Evolutionary conservation across 2,113 vertebrate genomes (phyloP).

Genomic region (Anoura caudifer): DNA sequence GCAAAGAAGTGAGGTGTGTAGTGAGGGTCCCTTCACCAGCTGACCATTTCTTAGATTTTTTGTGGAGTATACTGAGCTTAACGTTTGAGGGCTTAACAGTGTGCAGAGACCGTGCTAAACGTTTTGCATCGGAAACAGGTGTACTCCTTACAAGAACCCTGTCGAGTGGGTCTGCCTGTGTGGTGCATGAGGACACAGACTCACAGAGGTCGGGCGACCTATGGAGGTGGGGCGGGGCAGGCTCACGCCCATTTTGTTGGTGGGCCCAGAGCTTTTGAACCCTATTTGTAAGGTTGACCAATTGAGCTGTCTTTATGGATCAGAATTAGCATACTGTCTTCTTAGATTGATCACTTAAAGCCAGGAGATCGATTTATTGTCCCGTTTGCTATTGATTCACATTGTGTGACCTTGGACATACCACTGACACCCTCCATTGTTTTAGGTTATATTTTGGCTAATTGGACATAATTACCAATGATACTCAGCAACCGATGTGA

Average conservation of each 20-base stretch:
- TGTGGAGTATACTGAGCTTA: background rate
- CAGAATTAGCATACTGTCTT: background rate
- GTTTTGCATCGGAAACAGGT: background rate
- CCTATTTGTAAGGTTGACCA: background rate
- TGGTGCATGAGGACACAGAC: background rate
- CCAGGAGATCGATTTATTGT: background rate
- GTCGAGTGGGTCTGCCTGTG: background rate
- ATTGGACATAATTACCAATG: background rate
- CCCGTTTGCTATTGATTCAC: background rate
- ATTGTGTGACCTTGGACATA: background rate
- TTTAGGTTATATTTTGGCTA: slow-evolving; percentile 9
- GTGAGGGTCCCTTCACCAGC: background rate
- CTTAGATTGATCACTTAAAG: background rate
- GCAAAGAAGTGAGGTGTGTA: background rate
- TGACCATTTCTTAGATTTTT: background rate
- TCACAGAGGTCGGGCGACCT: background rate
- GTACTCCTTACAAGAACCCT: background rate
- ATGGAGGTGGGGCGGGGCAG: background rate
- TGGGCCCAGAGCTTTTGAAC: background rate
- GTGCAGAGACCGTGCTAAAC: background rate
- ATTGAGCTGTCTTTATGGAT: background rate
- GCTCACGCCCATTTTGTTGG: background rate
- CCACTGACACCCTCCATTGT: background rate
- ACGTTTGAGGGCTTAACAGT: background rate
- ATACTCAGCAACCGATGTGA: background rate